phyloP scores from a whole-genome alignment of 2,888 invertebrate species.

The Drosophila testacea region DNA sequence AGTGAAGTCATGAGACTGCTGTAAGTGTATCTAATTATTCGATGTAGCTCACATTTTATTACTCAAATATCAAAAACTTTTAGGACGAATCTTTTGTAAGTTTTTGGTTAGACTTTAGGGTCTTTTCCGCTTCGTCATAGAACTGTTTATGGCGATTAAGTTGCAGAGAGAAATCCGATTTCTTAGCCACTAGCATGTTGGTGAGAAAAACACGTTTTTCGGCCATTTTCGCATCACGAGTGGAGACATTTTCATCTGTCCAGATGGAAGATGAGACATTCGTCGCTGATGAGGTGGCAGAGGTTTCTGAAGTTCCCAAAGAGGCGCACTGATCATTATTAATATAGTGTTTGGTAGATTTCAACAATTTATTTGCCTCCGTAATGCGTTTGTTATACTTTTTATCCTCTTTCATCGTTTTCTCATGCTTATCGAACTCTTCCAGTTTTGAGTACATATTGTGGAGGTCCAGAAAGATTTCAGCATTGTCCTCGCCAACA shows the following conservation, averaged over 20 bases:
- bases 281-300: not conserved
- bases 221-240: not conserved
- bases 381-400: constrained; percentile 8
- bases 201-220: constrained; percentile 30
- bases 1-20: not conserved
- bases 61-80: not conserved
- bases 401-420: not conserved
- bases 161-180: constrained; percentile 48
- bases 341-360: constrained; percentile 40
- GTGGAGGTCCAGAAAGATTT: constrained; percentile 63
- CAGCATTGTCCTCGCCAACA: constrained; percentile 58
- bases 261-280: not conserved
- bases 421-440: not conserved
- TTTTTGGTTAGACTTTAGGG: not conserved
- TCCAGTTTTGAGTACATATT: constrained; percentile 58
- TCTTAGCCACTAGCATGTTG: constrained; percentile 49
- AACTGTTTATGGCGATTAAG: constrained; percentile 47
- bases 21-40: constrained; percentile 5
- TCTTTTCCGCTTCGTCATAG: constrained; percentile 23
- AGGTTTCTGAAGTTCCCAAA: not conserved
- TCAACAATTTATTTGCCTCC: constrained; percentile 27
- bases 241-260: not conserved
- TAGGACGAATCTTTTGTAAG: not conserved
- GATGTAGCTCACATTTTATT: not conserved
- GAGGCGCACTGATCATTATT: constrained; percentile 6